Base-by-base conservation (phyloP, 2,888 invertebrate genomes). In the Hydrotaea cyrtoneurina region DNA sequence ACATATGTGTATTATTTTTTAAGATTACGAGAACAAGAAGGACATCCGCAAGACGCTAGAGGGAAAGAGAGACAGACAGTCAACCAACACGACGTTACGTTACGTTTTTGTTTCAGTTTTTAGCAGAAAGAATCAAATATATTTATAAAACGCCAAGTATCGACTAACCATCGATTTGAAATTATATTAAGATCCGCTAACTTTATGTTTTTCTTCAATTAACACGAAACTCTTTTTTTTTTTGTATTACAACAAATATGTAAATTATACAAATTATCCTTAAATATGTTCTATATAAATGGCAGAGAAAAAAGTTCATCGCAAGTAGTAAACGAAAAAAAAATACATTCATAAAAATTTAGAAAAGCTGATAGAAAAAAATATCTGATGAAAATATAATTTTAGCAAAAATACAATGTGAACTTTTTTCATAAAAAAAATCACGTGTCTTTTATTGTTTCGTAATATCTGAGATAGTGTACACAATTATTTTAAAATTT, bases 401-500 rank as follows among this genome's bases (percentile, higher is more conserved):
- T 78, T 74, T 75, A 57, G 19, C 69, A 76, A 39, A 39, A 39
- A 39, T 39, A 39, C 31, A 89, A 89, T 88, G 87, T 87, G 87
- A 76, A 69, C 86, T 89, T 91, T 90, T 90, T 89, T 86, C 89
- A 77, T 76, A 80, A 86, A 83, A 64, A 74, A 43, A 57, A 19
- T n/a, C 11, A 26, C 62, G 53, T 78, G 21, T 43, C 36, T 15
- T 50, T 73, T 39, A 15, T 77, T 73, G 13, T 39, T 39, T 39
- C 8, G 8, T 36, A 36, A 36, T 50, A 19, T 13, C 19, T 73
- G 43, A 23, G 15, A 36, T 36, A 57, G 21, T 11, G 43, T 46
- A n/a, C 3, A 15, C 11, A 26, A 50, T 46, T 26, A 53, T 26
- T 55, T 55, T 55, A 21, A 26, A 13, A 59, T 55, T 55, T 55